Evolutionary conservation across 2,888 invertebrate species (phyloP).

Genomic region (Drosophila stalkeri): DNA sequence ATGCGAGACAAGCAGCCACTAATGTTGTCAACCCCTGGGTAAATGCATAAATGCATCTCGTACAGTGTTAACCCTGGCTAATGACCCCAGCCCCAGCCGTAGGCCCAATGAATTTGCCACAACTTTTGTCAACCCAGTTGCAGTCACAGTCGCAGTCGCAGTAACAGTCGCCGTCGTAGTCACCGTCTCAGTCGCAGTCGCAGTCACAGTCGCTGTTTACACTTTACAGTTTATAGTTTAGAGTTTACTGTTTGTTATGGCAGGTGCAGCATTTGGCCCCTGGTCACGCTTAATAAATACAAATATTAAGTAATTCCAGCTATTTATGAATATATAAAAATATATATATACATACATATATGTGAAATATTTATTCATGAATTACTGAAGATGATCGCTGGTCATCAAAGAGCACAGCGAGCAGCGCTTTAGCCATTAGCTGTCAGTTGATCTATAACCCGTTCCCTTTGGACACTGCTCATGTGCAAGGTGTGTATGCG

Average conservation of each 20-base stretch:
- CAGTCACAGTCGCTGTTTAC: constrained; percentile 4
- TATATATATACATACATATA: too few relatives aligned
- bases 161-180: background rate
- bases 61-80: constrained; percentile 53
- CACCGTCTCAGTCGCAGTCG: background rate
- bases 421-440: constrained; percentile 19
- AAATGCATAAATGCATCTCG: constrained; percentile 30
- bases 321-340: constrained; percentile 46
- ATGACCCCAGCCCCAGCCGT: constrained; percentile 64
- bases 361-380: constrained; percentile 22
- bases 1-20: constrained; percentile 51
- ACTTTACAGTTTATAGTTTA: constrained; percentile 5
- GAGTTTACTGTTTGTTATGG: constrained; percentile 14
- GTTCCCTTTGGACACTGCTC: constrained; percentile 10
- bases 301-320: constrained; percentile 67
- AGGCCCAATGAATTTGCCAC: background rate
- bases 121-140: constrained; percentile 16
- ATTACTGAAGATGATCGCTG: constrained; percentile 23
- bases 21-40: constrained; percentile 73
- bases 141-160: constrained; percentile 1
- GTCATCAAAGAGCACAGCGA: constrained; percentile 18
- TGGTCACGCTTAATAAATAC: constrained; percentile 72
- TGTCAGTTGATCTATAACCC: background rate
- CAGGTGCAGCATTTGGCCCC: constrained; percentile 59
- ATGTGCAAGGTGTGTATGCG: constrained; percentile 16